Evolutionary conservation across 30 jellyfish, hydroid and myxozoan genomes (phyloP).

Genomic region (Sanderia malayensis): DNA sequence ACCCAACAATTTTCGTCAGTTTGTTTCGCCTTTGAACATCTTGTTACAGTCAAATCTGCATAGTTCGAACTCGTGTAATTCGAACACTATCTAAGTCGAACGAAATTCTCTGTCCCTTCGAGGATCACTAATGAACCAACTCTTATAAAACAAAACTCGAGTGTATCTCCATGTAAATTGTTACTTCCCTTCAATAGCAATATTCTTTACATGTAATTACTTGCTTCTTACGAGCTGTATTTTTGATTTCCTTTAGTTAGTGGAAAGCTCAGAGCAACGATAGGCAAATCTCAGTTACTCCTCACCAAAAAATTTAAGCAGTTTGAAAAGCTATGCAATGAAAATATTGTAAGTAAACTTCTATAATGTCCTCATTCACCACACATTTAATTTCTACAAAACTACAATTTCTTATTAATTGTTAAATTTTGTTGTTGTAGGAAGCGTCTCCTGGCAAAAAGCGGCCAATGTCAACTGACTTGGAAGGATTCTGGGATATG

Average conservation of each 20-base stretch:
- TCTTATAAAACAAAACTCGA: too few species aligned
- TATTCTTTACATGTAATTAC: too few species aligned
- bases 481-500: slow-evolving; percentile 97
- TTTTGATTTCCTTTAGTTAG: slow-evolving; percentile 63
- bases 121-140: too few species aligned
- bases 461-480: slow-evolving; percentile 88
- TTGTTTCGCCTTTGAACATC: too few species aligned
- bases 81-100: too few species aligned
- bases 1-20: too few species aligned
- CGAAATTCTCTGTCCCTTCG: too few species aligned
- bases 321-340: slow-evolving; percentile 82
- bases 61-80: too few species aligned
- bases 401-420: neutral
- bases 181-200: too few species aligned
- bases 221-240: too few species aligned
- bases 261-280: slow-evolving; percentile 88
- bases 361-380: neutral
- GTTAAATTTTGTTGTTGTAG: slow-evolving; percentile 19
- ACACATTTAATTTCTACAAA: neutral
- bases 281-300: slow-evolving; percentile 90
- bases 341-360: slow-evolving; percentile 72
- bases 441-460: slow-evolving; percentile 79
- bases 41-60: too few species aligned
- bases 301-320: slow-evolving; percentile 85
- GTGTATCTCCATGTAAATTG: too few species aligned